Evolutionary conservation across 2,888 invertebrate species (phyloP), one percentile per base, ranked within the genome.

Genomic region (Campopleginae sp.): DNA sequence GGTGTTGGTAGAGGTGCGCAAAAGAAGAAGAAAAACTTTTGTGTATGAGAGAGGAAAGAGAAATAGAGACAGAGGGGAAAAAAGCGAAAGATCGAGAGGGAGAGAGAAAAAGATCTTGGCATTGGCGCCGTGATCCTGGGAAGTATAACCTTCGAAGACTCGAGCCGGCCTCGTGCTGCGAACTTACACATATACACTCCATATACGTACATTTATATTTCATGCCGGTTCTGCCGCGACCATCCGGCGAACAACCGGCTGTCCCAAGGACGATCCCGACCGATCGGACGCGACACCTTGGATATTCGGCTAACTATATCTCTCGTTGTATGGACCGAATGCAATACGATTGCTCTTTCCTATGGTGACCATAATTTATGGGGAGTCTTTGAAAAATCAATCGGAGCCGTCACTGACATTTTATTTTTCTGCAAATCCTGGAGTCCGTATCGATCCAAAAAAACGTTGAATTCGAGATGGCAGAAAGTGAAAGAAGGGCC

Each of bases 71-170:
- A 72, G 68, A 77, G 86, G 82, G 77, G 75, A 72, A 44, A 48
- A 82, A 70, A 87, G 27, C n/a, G 38, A 72, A 58, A 78, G 65
- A 68, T 54, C 19, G 10, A 38, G 76, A 48, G 31, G n/a, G 68
- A 42, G 54, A 46, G 66, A 85, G 79, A 79, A 72, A 48, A 70
- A 86, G 76, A 88, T 88, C 80, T 88, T 85, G 87, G 80, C 88
- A 90, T 89, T 90, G 88, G 86, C 87, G 87, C 88, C 90, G 80
- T 88, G 89, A 88, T 88, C 88, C 89, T 87, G 86, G 84, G 87
- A 68, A 66, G 83, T 84, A 77, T 85, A 81, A 86, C 90, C 90
- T 90, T 90, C 89, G 87, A 33, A 63, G 58, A 42, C 71, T 65
- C 75, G 76, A 81, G 78, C 71, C 84, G 83, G 85, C 86, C 86